Evolutionary conservation across 2,888 invertebrate genomes (phyloP).

Genomic region (Balanococcus diminutus): DNA sequence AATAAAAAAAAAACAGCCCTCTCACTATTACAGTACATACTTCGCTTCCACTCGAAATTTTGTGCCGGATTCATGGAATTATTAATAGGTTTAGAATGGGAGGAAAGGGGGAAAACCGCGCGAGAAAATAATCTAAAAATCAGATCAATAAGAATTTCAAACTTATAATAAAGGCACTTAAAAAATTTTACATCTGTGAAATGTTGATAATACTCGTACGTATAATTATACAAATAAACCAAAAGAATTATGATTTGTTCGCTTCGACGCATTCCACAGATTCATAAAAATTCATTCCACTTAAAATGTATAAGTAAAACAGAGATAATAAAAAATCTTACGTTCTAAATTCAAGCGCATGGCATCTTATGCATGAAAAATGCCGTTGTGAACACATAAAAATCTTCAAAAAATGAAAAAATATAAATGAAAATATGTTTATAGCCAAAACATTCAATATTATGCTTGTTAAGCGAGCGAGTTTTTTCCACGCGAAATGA

Average conservation of each 20-base stretch:
- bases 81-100: not conserved
- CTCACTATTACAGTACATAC: not conserved
- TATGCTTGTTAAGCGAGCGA: not conserved
- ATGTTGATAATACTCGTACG: not conserved
- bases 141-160: not conserved
- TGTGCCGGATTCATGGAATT: not conserved
- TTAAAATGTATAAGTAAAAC: not conserved
- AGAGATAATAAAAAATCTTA: not conserved
- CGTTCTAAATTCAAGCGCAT: conserved; percentile 2
- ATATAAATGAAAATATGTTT: not conserved
- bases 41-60: conserved; percentile 2
- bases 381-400: conserved; percentile 21
- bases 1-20: conserved; percentile 10
- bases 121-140: not conserved
- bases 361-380: not conserved
- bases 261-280: not conserved
- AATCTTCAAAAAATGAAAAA: not conserved
- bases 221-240: not conserved
- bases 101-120: not conserved
- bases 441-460: not conserved
- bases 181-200: not conserved
- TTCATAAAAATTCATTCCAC: not conserved
- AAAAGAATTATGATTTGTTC: not conserved
- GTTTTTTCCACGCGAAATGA: not conserved
- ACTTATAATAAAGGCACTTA: conserved; percentile 6